Conservation (phyloP, 2,113 vertebrate species). For the Benthochromis sp. region DNA sequence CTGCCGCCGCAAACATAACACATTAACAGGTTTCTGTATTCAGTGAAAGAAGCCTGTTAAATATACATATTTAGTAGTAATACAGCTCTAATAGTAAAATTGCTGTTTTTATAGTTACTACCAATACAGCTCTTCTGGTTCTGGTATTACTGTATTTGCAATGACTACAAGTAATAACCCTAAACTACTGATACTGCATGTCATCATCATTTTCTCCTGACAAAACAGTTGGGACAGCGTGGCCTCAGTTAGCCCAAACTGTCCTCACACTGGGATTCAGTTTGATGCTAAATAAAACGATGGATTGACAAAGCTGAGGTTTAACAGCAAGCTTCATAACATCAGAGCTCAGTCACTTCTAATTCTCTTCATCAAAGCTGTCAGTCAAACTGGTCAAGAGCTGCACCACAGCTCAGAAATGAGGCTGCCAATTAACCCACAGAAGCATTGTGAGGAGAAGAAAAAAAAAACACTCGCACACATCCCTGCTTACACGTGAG, state of each 20-base stretch:
- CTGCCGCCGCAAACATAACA: not conserved
- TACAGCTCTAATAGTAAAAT: not conserved
- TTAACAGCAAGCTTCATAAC: not conserved
- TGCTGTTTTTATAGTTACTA: not conserved
- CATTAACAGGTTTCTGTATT: not conserved
- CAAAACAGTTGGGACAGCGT: not conserved
- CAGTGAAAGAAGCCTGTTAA: not conserved
- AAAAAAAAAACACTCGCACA: not conserved
- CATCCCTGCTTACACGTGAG: not conserved
- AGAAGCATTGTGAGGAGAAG: not conserved
- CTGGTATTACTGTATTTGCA: fast-evolving
- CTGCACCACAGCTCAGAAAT: not conserved
- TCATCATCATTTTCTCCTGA: not conserved
- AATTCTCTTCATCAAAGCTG: conserved; percentile 2
- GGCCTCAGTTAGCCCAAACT: not conserved
- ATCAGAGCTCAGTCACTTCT: not conserved
- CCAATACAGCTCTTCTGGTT: not conserved
- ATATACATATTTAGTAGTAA: not conserved
- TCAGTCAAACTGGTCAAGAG: not conserved
- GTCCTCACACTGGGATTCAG: not conserved
- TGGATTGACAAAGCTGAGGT: not conserved
- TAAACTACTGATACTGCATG: not conserved
- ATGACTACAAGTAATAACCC: not conserved
- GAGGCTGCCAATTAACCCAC: not conserved
- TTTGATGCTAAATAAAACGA: not conserved